A percentile compares a stretch with the other conserved stretches of the same genome.
phyloP scores from a whole-genome alignment of 2,888 invertebrate species.

The Pedicia rivosa region DNA sequence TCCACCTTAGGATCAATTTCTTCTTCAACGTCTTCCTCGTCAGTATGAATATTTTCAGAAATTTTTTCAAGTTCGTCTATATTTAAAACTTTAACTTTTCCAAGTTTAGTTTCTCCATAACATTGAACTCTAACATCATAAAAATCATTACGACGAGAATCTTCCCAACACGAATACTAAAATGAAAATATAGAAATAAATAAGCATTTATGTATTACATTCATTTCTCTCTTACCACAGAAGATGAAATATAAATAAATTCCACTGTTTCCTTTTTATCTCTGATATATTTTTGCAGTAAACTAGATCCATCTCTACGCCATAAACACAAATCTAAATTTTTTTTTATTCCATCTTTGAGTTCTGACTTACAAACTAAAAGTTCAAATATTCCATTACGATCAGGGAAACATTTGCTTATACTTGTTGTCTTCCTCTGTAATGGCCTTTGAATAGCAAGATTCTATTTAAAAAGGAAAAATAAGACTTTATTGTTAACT shows the following conservation, averaged over 20 bases:
- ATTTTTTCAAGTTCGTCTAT: slow-evolving; percentile 10
- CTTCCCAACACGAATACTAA: slow-evolving; percentile 31
- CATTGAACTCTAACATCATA: slow-evolving; percentile 24
- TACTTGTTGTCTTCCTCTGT: background rate
- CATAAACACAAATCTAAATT: slow-evolving; percentile 27
- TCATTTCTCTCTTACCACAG: slow-evolving; percentile 31
- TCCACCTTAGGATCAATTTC: too few relatives aligned
- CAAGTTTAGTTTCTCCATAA: slow-evolving; percentile 14
- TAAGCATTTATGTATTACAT: background rate
- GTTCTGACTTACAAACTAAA: slow-evolving; percentile 19
- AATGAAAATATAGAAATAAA: slow-evolving; percentile 7
- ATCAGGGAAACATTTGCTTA: slow-evolving; percentile 13
- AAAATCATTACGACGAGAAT: slow-evolving; percentile 25
- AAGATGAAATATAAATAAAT: slow-evolving; percentile 27
- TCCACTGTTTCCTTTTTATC: slow-evolving; percentile 18
- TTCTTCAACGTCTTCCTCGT: slow-evolving; percentile 8
- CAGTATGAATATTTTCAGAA: slow-evolving; percentile 3
- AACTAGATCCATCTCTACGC: slow-evolving; percentile 27
- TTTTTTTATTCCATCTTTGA: slow-evolving; percentile 20
- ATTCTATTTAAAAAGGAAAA: too few relatives aligned
- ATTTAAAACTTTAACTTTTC: slow-evolving; percentile 23
- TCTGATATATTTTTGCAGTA: slow-evolving; percentile 28
- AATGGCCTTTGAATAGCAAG: slow-evolving; percentile 1
- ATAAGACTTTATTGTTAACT: too few relatives aligned
- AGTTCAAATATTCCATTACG: slow-evolving; percentile 15